A percentile compares a stretch with the other conserved stretches of the same genome.
These are phyloP conservation scores for Ellobius talpinus DNA, from an alignment of 2,113 vertebrate genomes.

Conservation along the genomic window DNA sequence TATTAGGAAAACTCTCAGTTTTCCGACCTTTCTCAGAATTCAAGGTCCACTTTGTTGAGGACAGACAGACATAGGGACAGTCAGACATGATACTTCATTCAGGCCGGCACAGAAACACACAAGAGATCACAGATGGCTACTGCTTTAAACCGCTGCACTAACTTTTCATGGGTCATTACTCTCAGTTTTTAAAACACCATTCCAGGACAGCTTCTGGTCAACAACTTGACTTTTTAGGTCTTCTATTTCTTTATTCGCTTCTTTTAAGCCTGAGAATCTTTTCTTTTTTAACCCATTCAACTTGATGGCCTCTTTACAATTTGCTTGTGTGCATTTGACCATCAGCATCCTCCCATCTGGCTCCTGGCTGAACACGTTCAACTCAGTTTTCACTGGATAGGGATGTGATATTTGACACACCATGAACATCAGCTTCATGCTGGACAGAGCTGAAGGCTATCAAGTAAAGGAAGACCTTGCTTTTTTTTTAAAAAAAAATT, in stretches of 20 bases:
- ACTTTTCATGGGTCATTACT: constrained; percentile 9
- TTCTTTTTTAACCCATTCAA: background rate
- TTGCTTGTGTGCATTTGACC: background rate
- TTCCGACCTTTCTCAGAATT: background rate
- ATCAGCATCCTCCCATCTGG: background rate
- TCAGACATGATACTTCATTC: background rate
- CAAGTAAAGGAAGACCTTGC: background rate
- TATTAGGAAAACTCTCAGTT: background rate
- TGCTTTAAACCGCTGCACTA: background rate
- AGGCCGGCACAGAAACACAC: background rate
- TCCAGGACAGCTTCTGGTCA: background rate
- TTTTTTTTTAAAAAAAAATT: background rate
- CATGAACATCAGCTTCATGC: background rate
- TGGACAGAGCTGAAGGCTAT: background rate
- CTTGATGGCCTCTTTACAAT: background rate
- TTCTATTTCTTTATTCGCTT: background rate
- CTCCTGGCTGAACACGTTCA: background rate
- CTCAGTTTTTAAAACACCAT: constrained; percentile 12
- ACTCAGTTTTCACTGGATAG: background rate
- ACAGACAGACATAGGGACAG: background rate
- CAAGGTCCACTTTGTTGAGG: background rate
- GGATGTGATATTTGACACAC: background rate
- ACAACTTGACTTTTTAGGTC: constrained; percentile 5
- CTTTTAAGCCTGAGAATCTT: background rate
- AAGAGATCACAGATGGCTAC: background rate